Conservation (phyloP, 2,113 vertebrate species). For the Herpailurus yagouaroundi region DNA sequence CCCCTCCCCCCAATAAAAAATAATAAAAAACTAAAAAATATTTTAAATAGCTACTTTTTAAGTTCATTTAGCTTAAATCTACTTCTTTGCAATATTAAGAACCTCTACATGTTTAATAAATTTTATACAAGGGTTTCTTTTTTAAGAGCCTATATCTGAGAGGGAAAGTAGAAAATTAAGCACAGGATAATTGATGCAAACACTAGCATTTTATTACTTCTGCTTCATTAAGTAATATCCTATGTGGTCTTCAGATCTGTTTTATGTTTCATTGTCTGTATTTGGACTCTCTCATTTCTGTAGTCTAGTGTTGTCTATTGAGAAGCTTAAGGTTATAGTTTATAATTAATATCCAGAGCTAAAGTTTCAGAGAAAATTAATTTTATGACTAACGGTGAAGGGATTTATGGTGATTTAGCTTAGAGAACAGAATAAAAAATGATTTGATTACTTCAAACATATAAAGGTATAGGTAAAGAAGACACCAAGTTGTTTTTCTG, state of each 20-base stretch:
- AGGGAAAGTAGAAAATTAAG: constrained; percentile 31
- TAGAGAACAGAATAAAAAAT: constrained; percentile 21
- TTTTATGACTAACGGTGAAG: constrained; percentile 11
- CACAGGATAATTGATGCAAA: constrained; percentile 45
- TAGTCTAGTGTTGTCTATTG: not conserved
- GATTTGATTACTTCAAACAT: not conserved
- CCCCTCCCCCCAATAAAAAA: too few species aligned
- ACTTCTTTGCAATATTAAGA: constrained; percentile 15
- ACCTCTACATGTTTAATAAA: not conserved
- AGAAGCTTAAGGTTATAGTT: constrained; percentile 51
- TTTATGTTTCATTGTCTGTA: constrained; percentile 36
- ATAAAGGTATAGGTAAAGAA: not conserved
- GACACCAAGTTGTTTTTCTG: not conserved
- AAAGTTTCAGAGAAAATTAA: constrained; percentile 1
- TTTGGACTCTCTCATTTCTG: constrained; percentile 44
- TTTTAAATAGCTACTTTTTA: not conserved
- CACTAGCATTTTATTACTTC: constrained; percentile 6
- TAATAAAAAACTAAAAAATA: too few species aligned
- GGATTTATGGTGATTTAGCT: constrained; percentile 31
- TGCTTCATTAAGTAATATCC: not conserved
- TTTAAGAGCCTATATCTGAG: not conserved
- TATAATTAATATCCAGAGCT: constrained; percentile 53
- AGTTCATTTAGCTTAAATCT: not conserved
- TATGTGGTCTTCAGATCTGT: not conserved
- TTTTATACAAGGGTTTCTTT: not conserved